Evolutionary conservation across 2,888 invertebrate genomes (phyloP), one percentile per base, ranked within the genome.

Genomic region (Pherbina coryleti): DNA sequence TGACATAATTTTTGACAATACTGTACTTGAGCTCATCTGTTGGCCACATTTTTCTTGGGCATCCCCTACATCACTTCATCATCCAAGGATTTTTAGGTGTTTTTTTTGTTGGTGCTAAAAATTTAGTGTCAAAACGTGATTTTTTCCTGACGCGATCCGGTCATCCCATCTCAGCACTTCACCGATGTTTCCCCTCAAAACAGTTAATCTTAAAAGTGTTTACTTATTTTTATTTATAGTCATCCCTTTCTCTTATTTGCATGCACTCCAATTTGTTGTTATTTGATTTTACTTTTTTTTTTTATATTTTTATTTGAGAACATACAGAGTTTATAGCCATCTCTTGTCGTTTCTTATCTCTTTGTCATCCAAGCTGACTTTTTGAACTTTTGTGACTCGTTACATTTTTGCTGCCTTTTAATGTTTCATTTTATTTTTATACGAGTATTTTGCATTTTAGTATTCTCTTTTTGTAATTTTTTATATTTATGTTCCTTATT

Each of bases 81-180:
- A n/a, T 19, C 17, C 19, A 11, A 44, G 3, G n/a, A n/a, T n/a
- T 19, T 19, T 55, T 55, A 8, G 55, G 5, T 55, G 5, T 0
- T 55, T 55, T 19, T 55, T n/a, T 19, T n/a, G 19, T 55, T 55
- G 55, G 7, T 55, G 55, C 22, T 37, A 66, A 66, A 34, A 66
- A n/a, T 19, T 66, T 66, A 66, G 25, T 66, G 64, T 34, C 31
- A 66, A 19, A 66, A 66, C 64, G 64, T 66, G 64, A 66, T 31
- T 66, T 28, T 37, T 44, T 1, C 11, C 14, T 14, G 17, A 19
- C 37, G 19, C 31, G 19, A n/a, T 34, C n/a, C 4, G 14, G 19
- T 31, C 19, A 34, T 9, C 11, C 25, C 34, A 5, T 34, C n/a
- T 11, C 55, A 19, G 2, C 8, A 51, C 51, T 51, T 22, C 22